Conservation (phyloP, 2,113 vertebrate species). For the Phyllostomus hastatus region DNA sequence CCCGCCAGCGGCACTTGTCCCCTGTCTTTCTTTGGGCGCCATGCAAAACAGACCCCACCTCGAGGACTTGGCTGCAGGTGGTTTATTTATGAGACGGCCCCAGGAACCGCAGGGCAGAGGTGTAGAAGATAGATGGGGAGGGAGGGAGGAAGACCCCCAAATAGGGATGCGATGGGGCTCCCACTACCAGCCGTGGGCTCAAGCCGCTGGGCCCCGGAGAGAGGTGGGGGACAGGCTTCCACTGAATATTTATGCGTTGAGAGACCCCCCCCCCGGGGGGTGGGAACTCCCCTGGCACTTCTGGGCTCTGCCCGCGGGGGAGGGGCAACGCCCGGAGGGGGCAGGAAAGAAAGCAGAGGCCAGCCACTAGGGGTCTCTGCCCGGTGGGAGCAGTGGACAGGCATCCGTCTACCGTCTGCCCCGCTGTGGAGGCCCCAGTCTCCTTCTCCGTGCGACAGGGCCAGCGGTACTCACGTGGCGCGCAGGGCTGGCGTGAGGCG, state of each 20-base stretch:
- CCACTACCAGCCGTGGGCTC: rapidly evolving
- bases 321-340: background rate
- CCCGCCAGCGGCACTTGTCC: rapidly evolving
- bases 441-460: background rate
- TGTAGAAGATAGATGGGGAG: too few species aligned
- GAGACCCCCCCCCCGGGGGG: too few species aligned
- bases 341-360: background rate
- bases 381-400: background rate
- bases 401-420: background rate
- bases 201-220: background rate
- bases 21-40: background rate
- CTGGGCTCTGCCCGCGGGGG: background rate
- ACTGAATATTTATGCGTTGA: background rate
- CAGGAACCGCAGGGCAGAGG: background rate
- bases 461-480: background rate
- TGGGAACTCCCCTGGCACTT: background rate
- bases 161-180: background rate
- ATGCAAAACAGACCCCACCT: background rate
- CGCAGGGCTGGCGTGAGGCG: background rate
- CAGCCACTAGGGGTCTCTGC: background rate
- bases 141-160: too few species aligned
- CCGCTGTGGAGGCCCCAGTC: background rate
- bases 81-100: background rate
- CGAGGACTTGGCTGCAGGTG: background rate
- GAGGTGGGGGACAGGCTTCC: background rate